Base-by-base conservation (phyloP, 2,888 invertebrate genomes). In the Oconnorella tubifera region DNA sequence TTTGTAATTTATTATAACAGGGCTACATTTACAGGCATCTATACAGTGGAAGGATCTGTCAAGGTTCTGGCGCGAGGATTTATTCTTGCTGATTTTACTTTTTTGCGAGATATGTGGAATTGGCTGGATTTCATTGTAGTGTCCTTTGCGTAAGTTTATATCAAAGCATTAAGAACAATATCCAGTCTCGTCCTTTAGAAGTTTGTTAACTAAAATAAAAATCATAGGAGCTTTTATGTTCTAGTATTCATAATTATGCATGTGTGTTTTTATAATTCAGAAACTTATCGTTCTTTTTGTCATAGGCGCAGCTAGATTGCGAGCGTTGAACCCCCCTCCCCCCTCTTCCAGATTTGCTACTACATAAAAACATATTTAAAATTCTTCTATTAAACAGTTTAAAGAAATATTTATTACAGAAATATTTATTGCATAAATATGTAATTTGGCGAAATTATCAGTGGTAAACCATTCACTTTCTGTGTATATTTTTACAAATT, bases 51-150 rank as follows among this genome's bases (percentile, higher is more conserved):
- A 88, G 94, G 95, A 85, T 90, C 92, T 86, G 91, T 96, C 87
- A 98, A 97, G 90, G 92, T 96, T 88, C 91, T 95, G 90, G 95
- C 96, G 86, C 89, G 96, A 88, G 97, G 97, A 87, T 95, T 95
- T 89, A 94, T 97, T 87, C 89, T 97, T 87, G 90, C 92, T 89
- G 91, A 91, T 87, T 97, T 97, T 90, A 96, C 97, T 88, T 98
- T 97, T 90, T 94, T 98, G 89, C 90, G 97, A 89, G 97, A 98
- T 90, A 94, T 96, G 88, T 98, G 97, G 97, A 98, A 98, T 90
- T 97, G 96, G 96, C 91, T 97, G 89, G 97, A 98, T 91, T 97
- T 97, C 90, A 91, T 95, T 89, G 97, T 97, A 87, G 96, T 98
- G 90, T 90, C 93, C 88, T 91, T 97, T 92, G 97, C 97, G 96